Base-by-base conservation (phyloP, 2,888 invertebrate genomes). In the Drosophila mettleri region DNA sequence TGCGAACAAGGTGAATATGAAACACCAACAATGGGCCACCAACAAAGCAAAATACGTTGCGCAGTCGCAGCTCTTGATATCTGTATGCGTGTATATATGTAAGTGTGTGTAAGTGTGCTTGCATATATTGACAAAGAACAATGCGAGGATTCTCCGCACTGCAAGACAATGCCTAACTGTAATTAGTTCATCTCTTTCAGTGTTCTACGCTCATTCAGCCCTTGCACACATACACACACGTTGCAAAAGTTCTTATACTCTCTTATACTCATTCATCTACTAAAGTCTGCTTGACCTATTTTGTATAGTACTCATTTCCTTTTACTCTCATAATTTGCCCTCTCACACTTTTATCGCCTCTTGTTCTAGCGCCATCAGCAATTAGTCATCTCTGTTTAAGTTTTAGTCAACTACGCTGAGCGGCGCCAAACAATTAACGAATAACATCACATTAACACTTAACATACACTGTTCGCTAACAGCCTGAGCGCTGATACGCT, bases 371-470 rank as follows among this genome's bases (percentile, higher is more conserved):
- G 1, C 22, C 22, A 41, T n/a, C 6, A 6, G n/a, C 45, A 24
- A 10, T 5, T n/a, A 9, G 31, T 29, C 29, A 46, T 43, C 43
- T 9, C 14, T 6, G 20, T 20, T 29, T 20, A 48, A 8, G n/a
- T 48, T 8, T 20, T 12, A 3, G 5, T 48, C 4, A 31, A 48
- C 24, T 22, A 24, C 16, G 1, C 34, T 14, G 20, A 22, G 18
- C 7, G 18, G 12, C 12, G 27, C 7, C n/a, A 33, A 4, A 3
- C 29, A 46, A 6, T 10, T 18, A 4, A 9, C 16, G 3, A 6
- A n/a, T 60, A 59, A 54, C 73, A 64, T 55, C 1, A 14, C 7
- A n/a, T 16, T 6, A 60, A 38, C 41, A 43, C 14, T 45, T 43
- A 36, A 33, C 38, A 54, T 39, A 39, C 31, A 31, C 29, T n/a